Base-by-base conservation (phyloP, 2,797 vertebrate genomes). In the Avahi laniger region DNA sequence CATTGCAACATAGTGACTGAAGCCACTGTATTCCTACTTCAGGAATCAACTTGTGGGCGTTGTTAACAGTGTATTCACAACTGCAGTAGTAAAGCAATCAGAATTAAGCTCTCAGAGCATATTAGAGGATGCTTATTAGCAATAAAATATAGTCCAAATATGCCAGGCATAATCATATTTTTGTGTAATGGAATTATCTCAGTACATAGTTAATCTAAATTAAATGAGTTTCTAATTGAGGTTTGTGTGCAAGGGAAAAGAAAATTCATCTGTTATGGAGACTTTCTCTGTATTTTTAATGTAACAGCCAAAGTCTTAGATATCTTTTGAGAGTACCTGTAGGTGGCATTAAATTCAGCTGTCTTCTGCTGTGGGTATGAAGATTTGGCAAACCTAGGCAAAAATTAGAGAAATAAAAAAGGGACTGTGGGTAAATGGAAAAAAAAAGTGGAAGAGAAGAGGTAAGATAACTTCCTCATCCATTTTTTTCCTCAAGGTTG, bases 311-410 rank as follows among this genome's bases (percentile, higher is more conserved):
- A 92, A 93, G 81, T 92, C 43, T 95, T 86, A 26, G 6, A 30
- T 96, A 97, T 90, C 72, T 97, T 98, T 81, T 88, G 97, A 98
- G 85, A 97, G 33, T 97, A 97, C 97, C 72, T 79, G 94, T 67
- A 82, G 93, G 91, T 93, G 41, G 46, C 38, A 61, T 91, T 73
- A 94, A 93, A 67, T 59, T 24, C 41, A 88, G n/a, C 65, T 96
- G 8, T 67, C 24, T 5, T 89, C 18, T 33, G 38, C 14, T 38
- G 10, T 89, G 33, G 38, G 20, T 48, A 69, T 30, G 65, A 78
- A 26, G 69, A 72, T 48, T 57, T 46, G 8, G 41, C 26, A 82
- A 93, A 70, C 15, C 1, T 33, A 54, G 28, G 59, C 4, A 57
- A 78, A 85, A 82, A 52, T 85, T 59, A 82, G 28, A 57, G 83